These are phyloP conservation scores for Tinea trinotella DNA, from an alignment of 2,888 invertebrate genomes.

Conservation along the genomic window DNA sequence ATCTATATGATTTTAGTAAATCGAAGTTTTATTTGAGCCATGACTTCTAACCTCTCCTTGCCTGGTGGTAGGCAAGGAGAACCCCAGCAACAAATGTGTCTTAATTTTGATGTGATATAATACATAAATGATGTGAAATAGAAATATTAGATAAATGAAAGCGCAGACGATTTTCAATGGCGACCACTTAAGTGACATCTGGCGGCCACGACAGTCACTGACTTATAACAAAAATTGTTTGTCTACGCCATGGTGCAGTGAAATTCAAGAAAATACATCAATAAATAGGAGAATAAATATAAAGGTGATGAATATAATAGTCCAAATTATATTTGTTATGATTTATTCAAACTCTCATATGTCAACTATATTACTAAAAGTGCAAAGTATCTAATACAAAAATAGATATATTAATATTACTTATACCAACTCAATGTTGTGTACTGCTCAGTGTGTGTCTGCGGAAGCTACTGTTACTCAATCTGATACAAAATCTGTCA, in stretches of 20 bases:
- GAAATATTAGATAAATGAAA: too few relatives aligned
- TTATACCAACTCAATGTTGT: not conserved
- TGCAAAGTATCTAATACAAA: not conserved
- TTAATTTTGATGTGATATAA: too few relatives aligned
- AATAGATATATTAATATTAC: not conserved
- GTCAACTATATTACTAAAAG: not conserved
- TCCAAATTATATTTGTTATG: not conserved
- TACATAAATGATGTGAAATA: too few relatives aligned
- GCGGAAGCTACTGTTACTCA: not conserved
- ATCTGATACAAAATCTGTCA: not conserved
- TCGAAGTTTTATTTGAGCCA: too few relatives aligned
- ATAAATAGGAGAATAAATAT: not conserved
- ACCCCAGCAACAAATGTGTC: too few relatives aligned
- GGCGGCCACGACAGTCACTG: too few relatives aligned
- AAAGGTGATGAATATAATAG: conserved; percentile 7
- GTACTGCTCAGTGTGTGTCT: not conserved
- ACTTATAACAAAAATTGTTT: not conserved
- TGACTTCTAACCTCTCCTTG: too few relatives aligned
- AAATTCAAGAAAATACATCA: not conserved
- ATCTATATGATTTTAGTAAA: too few relatives aligned
- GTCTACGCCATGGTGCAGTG: not conserved
- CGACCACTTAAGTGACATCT: not conserved
- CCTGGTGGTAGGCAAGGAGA: too few relatives aligned
- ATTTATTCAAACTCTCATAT: not conserved
- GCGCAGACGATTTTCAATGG: too few relatives aligned